phyloP scores from a whole-genome alignment of 2,888 invertebrate species.

The Seladonia tumulorum region DNA sequence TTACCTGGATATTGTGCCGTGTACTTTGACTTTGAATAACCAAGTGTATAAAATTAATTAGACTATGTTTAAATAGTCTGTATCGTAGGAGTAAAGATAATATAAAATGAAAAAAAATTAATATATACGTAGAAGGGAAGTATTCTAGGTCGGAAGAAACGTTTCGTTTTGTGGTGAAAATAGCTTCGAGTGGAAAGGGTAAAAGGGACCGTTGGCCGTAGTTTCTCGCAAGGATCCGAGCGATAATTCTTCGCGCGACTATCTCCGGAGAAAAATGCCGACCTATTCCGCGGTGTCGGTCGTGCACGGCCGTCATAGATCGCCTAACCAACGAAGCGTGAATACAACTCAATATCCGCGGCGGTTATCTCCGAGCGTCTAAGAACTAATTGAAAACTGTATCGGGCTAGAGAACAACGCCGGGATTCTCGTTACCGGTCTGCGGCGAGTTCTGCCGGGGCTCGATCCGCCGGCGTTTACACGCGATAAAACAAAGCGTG shows the following conservation, averaged over 20 bases:
- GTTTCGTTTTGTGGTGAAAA: no score
- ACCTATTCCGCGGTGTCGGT: neutral
- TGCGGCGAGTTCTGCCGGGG: constrained; percentile 14
- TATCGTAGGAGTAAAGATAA: no score
- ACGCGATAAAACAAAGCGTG: constrained; percentile 51
- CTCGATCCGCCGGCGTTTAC: constrained; percentile 34
- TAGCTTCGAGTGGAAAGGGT: no score
- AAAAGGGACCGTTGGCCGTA: neutral
- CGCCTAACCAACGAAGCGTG: constrained; percentile 38
- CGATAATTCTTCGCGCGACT: neutral
- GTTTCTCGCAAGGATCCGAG: neutral
- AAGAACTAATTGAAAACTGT: constrained; percentile 48
- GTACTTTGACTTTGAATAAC: no score
- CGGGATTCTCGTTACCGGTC: constrained; percentile 31
- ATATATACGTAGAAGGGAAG: no score
- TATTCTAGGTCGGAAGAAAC: no score
- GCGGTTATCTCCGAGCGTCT: constrained; percentile 32
- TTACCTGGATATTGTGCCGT: no score
- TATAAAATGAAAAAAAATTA: no score
- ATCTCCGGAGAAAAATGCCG: neutral
- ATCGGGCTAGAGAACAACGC: constrained; percentile 12
- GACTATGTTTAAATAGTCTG: no score
- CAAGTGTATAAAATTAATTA: no score
- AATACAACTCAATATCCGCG: constrained; percentile 32
- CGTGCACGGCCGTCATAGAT: neutral